Evolutionary conservation across 2,113 vertebrate genomes (phyloP).

Genomic region (Scortum barcoo): DNA sequence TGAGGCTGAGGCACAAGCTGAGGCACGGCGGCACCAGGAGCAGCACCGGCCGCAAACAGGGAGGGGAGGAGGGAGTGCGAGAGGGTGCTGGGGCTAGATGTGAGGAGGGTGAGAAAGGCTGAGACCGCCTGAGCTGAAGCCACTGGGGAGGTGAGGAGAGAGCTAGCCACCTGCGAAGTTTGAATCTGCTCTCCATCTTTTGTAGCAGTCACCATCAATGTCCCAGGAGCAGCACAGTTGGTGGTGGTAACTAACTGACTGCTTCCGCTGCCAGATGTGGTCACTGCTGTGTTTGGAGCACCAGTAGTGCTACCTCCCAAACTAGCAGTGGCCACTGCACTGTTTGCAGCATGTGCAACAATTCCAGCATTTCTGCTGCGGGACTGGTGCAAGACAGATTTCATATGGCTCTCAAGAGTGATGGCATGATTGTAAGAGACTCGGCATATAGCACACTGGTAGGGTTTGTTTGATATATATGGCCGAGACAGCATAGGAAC

Average conservation of each 20-base stretch:
- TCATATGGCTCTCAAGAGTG: constrained; percentile 93
- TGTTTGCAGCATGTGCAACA: constrained; percentile 65
- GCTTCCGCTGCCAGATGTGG: constrained; percentile 66
- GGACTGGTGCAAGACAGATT: constrained; percentile 92
- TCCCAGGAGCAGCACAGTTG: constrained; percentile 73
- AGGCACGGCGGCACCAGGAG: constrained; percentile 72
- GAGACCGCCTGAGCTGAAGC: constrained; percentile 86
- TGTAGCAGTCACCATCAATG: constrained; percentile 70
- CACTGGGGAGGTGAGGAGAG: constrained; percentile 84
- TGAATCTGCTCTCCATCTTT: constrained; percentile 81
- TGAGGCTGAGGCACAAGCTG: constrained; percentile 85
- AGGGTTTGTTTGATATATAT: constrained; percentile 88
- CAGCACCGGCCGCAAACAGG: constrained; percentile 76
- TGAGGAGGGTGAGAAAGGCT: constrained; percentile 87
- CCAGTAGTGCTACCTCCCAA: constrained; percentile 55
- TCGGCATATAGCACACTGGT: constrained; percentile 90
- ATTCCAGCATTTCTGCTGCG: constrained; percentile 87
- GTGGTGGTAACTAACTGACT: constrained; percentile 71
- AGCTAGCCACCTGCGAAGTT: constrained; percentile 77
- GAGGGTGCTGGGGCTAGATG: constrained; percentile 81
- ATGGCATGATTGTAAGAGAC: constrained; percentile 95
- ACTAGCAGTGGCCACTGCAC: constrained; percentile 43
- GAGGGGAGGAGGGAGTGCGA: constrained; percentile 82
- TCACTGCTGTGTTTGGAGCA: constrained; percentile 59
- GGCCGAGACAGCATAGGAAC: constrained; percentile 69